Evolutionary conservation across 2,888 invertebrate genomes (phyloP), one percentile per base, ranked within the genome.

Genomic region (Punctoribates punctum): DNA sequence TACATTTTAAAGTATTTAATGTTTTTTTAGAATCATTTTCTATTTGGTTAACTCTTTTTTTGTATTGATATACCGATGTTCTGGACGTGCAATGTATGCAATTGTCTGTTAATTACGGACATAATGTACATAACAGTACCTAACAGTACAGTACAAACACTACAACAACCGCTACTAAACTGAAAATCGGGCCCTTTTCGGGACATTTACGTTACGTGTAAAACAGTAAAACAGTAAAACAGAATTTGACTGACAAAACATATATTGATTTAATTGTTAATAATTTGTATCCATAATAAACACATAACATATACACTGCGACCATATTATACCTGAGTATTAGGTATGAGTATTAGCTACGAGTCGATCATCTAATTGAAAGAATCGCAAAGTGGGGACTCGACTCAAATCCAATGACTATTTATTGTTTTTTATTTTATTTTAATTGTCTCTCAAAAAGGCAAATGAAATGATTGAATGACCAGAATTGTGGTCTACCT

Each of bases 141-240:
- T n/a, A n/a, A n/a, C n/a, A n/a, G 38, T 67, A 67, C 67, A 67
- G 67, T 67, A 67, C 67, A 67, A 67, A 67, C n/a, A n/a, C n/a
- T n/a, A n/a, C n/a, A n/a, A n/a, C n/a, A n/a, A n/a, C n/a, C n/a
- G 9, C 25, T 27, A 62, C n/a, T 20, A 54, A 20, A 54, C 54
- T 54, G 9, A 54, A n/a, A 54, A 6, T n/a, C n/a, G n/a, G 23
- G 11, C 3, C 62, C 29, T 11, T 9, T 62, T 62, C 62, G 23
- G 62, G 62, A 62, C 62, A 62, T 62, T 62, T 25, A 29, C n/a
- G 62, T 23, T 62, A 62, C 62, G 62, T 62, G 62, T 62, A 62
- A 60, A 60, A 48, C 48, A 48, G 51, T 51, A n/a, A n/a, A n/a
- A n/a, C n/a, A n/a, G 51, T 51, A 51, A n/a, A 57, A 11, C 62